Percentiles rank a stretch among this genome's conserved stretches.
Conservation (phyloP, 2,797 vertebrate species). For the Ambastaia sidthimunki region DNA sequence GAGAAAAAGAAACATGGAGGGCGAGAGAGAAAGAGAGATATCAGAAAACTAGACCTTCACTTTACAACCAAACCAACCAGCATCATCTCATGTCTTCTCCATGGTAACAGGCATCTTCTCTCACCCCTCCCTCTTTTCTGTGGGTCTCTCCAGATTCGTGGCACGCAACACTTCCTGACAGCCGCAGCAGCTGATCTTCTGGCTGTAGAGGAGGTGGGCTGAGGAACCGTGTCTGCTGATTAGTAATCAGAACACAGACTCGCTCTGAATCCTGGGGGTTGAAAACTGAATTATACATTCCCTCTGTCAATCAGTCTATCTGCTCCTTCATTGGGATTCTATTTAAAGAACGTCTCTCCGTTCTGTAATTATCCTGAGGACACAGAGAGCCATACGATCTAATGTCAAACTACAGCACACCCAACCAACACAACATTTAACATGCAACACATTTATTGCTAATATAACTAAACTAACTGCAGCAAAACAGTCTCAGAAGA, state of each 20-base stretch:
- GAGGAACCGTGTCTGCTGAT: slow-evolving; percentile 57
- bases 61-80: slow-evolving; percentile 66
- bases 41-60: slow-evolving; percentile 26
- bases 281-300: slow-evolving; percentile 64
- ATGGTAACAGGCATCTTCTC: slow-evolving; percentile 63
- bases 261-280: slow-evolving; percentile 60
- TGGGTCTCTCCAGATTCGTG: slow-evolving; percentile 49
- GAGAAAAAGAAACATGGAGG: slow-evolving; percentile 35
- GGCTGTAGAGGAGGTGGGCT: slow-evolving; percentile 52
- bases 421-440: slow-evolving; percentile 52
- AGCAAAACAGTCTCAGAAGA: not conserved
- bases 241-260: slow-evolving; percentile 65
- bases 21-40: slow-evolving; percentile 37
- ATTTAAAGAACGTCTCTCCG: slow-evolving; percentile 58
- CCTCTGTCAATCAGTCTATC: slow-evolving; percentile 61
- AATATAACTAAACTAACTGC: not conserved
- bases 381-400: slow-evolving; percentile 54
- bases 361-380: slow-evolving; percentile 48
- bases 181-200: slow-evolving; percentile 59
- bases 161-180: slow-evolving; percentile 64
- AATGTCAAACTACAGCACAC: slow-evolving; percentile 42
- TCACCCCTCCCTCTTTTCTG: slow-evolving; percentile 12
- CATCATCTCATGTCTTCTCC: slow-evolving; percentile 58
- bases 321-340: slow-evolving; percentile 59
- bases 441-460: too few relatives aligned